Base-by-base conservation (phyloP, 2,113 vertebrate species). In the Sorex araneus region DNA sequence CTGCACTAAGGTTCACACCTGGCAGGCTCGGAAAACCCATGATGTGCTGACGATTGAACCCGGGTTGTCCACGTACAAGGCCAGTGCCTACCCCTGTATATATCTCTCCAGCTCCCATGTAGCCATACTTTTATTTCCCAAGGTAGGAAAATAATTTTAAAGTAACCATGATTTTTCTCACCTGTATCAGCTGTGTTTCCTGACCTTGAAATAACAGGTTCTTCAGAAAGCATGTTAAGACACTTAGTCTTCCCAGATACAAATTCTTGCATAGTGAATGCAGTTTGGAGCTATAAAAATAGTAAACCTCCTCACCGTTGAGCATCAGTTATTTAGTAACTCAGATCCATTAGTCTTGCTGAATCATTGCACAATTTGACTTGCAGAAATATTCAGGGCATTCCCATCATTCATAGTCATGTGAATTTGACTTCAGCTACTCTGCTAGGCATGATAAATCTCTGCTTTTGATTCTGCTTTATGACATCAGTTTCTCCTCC, bases 311-410 rank as follows among this genome's bases (percentile, higher is more conserved):
- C 79, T 89, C 32, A 47, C 50, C 66, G 2, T 57, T 78, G 81
- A 89, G 45, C 64, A 57, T 73, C 8, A 87, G 32, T 87, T 69
- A 91, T 84, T 90, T 40, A 64, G 28, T 86, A 84, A 94, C 27
- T 66, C 60, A 69, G n/a, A 71, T 28, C 19, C 47, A 27, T 2
- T 76, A 90, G 76, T 36, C 79, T 91, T 71, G 27, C 40, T 66
- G 63, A 87, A 78, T 81, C 57, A 18, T 25, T 94, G 70, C 36
- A 21, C 28, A 84, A 23, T 94, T 89, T 86, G 93, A 81, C 36
- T 66, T 95, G 60, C 78, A 91, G 86, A 92, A 47, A 32, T 79
- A 86, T 88, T 50, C 76, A 69, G n/a, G 43, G 3, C 64, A 87
- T 75, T 93, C 92, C n/a, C 10, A 6, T 74, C 45, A 2, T 19